Evolutionary conservation across 2,113 vertebrate genomes (phyloP), one percentile per base, ranked within the genome.

Genomic region (Zosterops pallidus): DNA sequence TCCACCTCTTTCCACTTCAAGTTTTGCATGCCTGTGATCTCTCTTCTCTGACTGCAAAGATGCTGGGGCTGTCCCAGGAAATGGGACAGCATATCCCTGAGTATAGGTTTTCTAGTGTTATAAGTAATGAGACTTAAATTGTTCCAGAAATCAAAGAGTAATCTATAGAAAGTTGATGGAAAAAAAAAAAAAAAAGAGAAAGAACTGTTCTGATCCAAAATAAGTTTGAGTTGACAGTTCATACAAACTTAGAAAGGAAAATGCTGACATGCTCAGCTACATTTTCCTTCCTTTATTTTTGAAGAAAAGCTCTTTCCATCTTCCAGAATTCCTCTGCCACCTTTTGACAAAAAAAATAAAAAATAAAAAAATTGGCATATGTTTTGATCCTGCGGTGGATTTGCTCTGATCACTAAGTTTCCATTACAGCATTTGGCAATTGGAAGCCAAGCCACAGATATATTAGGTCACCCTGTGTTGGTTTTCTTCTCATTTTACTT

Each of bases 351-450:
- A 64, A 76, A 55, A 76, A 55, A n/a, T n/a, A 14, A 39, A 39
- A 39, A 39, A 39, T 72, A 55, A 76, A 55, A 14, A 6, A 2
- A 18, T 20, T 8, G 0, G 22, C 2, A 1, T 25, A 9, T 2
- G 2, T 46, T 94, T 67, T n/a, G 22, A 42, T 75, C 44, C 18
- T 68, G 14, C 44, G 22, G 35, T 39, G 86, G 35, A n/a, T 89
- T 67, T 77, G 11, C 44, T 68, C 5, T 47, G 24, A 52, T 47
- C 44, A n/a, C 8, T 49, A 16, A 57, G 6, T 74, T 55, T 74
- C 50, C 39, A 46, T 74, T 80, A 41, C 41, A 82, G 46, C 20
- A 18, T 28, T 69, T 88, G 19, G 42, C 24, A 60, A 41, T 18
- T 3, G 8, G 84, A 50, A 71, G 35, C 22, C 46, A 60, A 65